phyloP scores from a whole-genome alignment of 2,888 invertebrate species.

The Parapristionchus giblindavisi region DNA sequence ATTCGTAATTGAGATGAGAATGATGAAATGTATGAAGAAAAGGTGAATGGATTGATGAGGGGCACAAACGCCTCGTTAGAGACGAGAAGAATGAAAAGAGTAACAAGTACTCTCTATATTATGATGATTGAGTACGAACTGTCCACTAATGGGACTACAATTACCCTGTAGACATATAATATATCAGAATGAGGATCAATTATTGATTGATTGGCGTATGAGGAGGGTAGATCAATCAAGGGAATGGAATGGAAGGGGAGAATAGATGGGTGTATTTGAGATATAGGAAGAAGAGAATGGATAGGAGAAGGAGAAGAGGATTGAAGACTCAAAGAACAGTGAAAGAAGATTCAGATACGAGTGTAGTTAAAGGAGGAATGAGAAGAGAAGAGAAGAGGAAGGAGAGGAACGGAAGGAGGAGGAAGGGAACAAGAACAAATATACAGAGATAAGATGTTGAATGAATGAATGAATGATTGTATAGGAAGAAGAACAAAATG shows the following conservation, averaged over 20 bases:
- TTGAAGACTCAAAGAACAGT: background rate
- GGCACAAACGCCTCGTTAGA: too few relatives aligned
- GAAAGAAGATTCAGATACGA: background rate
- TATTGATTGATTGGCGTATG: too few relatives aligned
- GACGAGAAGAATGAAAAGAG: too few relatives aligned
- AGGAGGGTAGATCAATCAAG: background rate
- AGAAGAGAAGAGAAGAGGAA: background rate
- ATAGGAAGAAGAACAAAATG: too few relatives aligned
- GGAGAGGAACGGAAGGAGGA: background rate
- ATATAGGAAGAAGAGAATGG: background rate
- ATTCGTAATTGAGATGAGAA: background rate
- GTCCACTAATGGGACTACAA: too few relatives aligned
- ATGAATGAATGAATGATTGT: too few relatives aligned
- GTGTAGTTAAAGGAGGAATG: background rate
- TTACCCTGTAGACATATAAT: too few relatives aligned
- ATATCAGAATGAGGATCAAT: too few relatives aligned
- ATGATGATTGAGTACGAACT: too few relatives aligned
- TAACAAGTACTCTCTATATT: too few relatives aligned
- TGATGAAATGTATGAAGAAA: background rate
- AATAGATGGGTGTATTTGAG: background rate
- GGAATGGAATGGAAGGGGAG: background rate
- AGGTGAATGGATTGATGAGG: background rate
- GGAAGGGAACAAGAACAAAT: conserved; percentile 10
- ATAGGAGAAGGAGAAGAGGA: background rate
- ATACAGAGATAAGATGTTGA: too few relatives aligned